These are phyloP conservation scores for Daboia siamensis DNA, from an alignment of 2,113 vertebrate genomes.

Conservation along the genomic window DNA sequence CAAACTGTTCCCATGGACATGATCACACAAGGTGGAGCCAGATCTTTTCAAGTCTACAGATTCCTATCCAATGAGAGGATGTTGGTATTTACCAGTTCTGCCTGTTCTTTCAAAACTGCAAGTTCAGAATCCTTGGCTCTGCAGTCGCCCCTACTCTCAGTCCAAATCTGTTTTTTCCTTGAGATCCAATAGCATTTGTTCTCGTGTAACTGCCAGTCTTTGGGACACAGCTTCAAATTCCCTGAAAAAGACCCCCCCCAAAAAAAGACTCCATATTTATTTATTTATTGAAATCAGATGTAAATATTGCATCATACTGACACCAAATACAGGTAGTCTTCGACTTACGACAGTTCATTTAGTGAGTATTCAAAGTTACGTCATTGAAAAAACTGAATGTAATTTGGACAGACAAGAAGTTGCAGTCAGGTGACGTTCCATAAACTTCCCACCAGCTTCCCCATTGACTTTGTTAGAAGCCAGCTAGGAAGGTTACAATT, in stretches of 20 bases:
- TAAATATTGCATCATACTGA: neutral
- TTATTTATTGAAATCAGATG: neutral
- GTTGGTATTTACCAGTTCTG: neutral
- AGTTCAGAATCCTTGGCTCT: neutral
- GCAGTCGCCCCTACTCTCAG: neutral
- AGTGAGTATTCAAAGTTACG: neutral
- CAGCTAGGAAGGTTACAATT: too few species aligned
- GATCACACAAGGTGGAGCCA: neutral
- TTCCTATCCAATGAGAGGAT: neutral
- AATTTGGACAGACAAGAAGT: too few species aligned
- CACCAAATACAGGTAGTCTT: neutral
- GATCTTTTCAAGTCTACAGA: neutral
- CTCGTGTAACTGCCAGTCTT: neutral
- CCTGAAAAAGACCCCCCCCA: neutral
- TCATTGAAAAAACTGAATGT: too few species aligned
- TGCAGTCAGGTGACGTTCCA: too few species aligned
- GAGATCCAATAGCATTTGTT: constrained; percentile 5
- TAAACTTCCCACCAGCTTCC: too few species aligned
- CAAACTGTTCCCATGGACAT: neutral
- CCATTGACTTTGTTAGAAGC: too few species aligned
- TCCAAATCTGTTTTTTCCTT: neutral
- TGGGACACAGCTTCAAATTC: neutral
- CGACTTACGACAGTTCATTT: neutral
- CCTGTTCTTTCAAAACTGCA: neutral
- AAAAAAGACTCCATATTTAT: neutral